Base-by-base conservation (phyloP, 2,888 invertebrate genomes). In the Elaeidobius kamerunicus region DNA sequence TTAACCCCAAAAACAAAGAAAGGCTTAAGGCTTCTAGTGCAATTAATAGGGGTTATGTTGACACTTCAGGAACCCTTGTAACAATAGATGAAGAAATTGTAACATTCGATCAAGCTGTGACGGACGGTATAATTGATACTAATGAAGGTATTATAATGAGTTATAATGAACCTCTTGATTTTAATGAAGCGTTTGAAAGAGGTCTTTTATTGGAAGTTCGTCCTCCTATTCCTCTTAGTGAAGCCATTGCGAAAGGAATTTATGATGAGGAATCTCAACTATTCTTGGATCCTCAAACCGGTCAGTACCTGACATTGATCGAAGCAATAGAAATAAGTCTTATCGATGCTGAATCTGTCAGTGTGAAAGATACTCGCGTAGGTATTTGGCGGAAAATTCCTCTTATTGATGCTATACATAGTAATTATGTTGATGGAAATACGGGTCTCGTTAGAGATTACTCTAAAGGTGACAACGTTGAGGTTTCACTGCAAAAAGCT, bases 1-100 rank as follows among this genome's bases (percentile, higher is more conserved):
- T 85, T 28, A 87, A 88, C 69, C 85, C 89, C 2, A 80, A 83
- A 64, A 86, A 85, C n/a, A 84, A 85, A 63, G 88, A 88, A 70
- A 85, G 86, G 68, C 73, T 92, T 56, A 83, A 85, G 59, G 85
- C 90, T 44, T 86, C 90, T 72, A 83, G 86, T 63, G 93, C 94
- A 47, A 86, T 93, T 66, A 84, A 84, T 67, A 83, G 86, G 66
- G 91, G 91, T 56, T 82, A 91, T 64, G 82, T 94, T 65, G 91
- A 93, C 73, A 83, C 88, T 41, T 84, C 87, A 55, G 87, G 89
- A 28, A 92, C 91, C n/a, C 77, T 91, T 64, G 91, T 94, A 27
- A 86, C 84, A 59, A 82, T 91, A 53, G 83, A 84, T 54, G 90
- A 91, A 46, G 85, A 88, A 68, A 79, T 88, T 1, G 82, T 89